These are phyloP conservation scores for Chloroclysta siterata DNA, from an alignment of 2,888 invertebrate genomes.

Conservation along the genomic window DNA sequence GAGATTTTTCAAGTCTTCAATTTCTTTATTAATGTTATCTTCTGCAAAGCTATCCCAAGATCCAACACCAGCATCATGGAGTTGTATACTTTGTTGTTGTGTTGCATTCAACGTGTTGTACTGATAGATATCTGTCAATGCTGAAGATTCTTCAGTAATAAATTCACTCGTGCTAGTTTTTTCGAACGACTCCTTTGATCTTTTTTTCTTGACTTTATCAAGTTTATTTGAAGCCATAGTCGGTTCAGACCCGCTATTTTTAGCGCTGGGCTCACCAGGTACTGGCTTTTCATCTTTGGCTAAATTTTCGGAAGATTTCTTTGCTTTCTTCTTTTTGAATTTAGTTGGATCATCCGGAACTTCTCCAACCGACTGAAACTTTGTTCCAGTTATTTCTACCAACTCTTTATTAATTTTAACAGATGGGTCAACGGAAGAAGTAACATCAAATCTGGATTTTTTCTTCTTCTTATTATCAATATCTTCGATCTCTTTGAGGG, in stretches of 20 bases:
- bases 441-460: conserved; percentile 30
- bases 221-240: conserved; percentile 1
- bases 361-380: conserved; percentile 28
- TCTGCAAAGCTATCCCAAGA: conserved; percentile 39
- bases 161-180: conserved; percentile 19
- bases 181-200: conserved; percentile 28
- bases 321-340: conserved; percentile 56
- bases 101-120: conserved; percentile 3
- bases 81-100: conserved; percentile 13
- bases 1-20: conserved; percentile 45
- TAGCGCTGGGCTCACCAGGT: not conserved
- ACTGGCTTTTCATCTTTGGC: conserved; percentile 16
- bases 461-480: conserved; percentile 72
- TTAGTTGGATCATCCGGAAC: conserved; percentile 44
- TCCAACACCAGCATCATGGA: conserved; percentile 34
- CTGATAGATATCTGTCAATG: conserved; percentile 20
- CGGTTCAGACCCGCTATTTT: conserved; percentile 5
- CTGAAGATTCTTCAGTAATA: conserved; percentile 42
- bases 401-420: conserved; percentile 14
- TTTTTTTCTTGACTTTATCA: conserved; percentile 44
- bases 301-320: conserved; percentile 45
- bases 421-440: conserved; percentile 9
- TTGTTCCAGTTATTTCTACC: conserved; percentile 23
- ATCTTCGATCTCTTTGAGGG: conserved; percentile 77
- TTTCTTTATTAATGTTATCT: conserved; percentile 46